These are phyloP conservation scores for Ctena decussata DNA, from an alignment of 2,888 invertebrate genomes.

Conservation along the genomic window DNA sequence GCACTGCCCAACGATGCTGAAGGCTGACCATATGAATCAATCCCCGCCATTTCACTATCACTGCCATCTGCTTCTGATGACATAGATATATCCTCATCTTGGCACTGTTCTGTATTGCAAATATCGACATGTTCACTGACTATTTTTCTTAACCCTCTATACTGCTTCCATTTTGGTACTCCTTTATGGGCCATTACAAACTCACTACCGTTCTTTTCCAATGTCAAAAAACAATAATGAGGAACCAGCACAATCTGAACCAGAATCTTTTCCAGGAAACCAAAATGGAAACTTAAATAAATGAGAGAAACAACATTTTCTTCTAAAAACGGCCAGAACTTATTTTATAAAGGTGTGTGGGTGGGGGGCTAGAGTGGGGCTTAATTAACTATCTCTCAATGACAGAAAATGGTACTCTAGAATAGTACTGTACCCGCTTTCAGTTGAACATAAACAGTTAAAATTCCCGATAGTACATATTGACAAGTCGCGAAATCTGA, in stretches of 20 bases:
- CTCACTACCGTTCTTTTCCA: too few species aligned
- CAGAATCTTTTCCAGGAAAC: too few species aligned
- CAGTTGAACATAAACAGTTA: background rate
- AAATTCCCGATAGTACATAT: background rate
- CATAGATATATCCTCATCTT: background rate
- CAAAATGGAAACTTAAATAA: too few species aligned
- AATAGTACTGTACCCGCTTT: background rate
- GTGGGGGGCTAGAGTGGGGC: too few species aligned
- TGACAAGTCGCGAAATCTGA: background rate
- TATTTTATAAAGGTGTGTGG: too few species aligned
- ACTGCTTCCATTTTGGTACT: background rate
- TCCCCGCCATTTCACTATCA: background rate
- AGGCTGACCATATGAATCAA: background rate
- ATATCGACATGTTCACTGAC: background rate
- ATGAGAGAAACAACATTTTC: too few species aligned
- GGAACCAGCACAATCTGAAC: too few species aligned
- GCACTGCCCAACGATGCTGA: background rate
- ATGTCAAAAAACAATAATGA: too few species aligned
- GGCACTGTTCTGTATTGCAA: background rate
- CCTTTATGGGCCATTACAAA: background rate
- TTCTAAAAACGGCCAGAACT: too few species aligned
- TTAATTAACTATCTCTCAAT: background rate
- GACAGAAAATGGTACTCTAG: background rate
- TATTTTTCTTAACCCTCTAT: background rate
- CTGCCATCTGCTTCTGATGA: background rate